These are phyloP conservation scores for Podocnemis expansa DNA, from an alignment of 2,113 vertebrate genomes.

Conservation along the genomic window DNA sequence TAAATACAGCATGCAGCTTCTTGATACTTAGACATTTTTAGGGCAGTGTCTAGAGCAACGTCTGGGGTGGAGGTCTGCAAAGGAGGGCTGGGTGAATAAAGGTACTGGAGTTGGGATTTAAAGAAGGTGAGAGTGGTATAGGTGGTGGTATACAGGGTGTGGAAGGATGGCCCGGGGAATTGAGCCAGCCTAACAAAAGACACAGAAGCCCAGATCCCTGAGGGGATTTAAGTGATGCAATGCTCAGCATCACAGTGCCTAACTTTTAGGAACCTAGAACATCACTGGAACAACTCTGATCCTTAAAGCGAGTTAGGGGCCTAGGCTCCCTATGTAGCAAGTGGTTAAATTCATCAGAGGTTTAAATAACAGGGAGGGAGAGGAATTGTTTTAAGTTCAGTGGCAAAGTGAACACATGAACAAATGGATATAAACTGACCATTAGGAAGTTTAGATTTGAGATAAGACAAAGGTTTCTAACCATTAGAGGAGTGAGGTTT, in stretches of 20 bases:
- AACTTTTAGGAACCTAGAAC: background rate
- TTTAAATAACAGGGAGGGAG: too few species aligned
- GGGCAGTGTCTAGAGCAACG: background rate
- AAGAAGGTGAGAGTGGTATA: background rate
- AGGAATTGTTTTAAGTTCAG: too few species aligned
- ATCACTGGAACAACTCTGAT: background rate
- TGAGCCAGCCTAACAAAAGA: background rate
- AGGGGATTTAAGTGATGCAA: background rate
- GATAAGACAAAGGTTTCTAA: too few species aligned
- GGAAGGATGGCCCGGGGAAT: background rate
- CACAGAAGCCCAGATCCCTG: background rate
- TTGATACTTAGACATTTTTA: background rate
- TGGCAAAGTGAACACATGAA: too few species aligned
- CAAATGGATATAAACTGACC: too few species aligned
- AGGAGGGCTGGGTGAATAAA: background rate
- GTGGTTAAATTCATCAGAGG: too few species aligned
- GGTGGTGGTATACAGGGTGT: background rate
- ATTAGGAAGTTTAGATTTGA: too few species aligned
- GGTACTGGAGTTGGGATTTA: background rate
- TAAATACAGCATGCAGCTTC: fast-evolving
- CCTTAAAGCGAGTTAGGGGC: background rate
- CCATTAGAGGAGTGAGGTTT: too few species aligned
- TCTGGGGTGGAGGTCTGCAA: background rate
- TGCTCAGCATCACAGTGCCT: background rate
- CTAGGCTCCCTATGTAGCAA: background rate